Conservation (phyloP, 2,888 invertebrate genomes). For the Dasypolia templi region DNA sequence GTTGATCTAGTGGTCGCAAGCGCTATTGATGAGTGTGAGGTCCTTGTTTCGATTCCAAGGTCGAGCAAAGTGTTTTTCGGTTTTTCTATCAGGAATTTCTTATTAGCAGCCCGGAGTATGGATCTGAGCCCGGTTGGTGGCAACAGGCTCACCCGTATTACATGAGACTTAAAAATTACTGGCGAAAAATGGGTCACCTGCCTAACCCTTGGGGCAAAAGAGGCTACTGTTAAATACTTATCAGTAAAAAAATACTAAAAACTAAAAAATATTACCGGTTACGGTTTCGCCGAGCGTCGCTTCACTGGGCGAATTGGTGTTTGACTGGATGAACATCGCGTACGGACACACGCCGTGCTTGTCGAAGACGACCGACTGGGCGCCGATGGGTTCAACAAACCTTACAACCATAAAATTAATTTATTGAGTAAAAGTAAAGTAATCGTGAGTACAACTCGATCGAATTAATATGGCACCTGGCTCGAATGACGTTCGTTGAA, state of each 20-base stretch:
- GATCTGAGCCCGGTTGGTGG: not conserved
- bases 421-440: not conserved
- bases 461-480: no score
- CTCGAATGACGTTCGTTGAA: no score
- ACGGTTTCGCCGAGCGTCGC: not conserved
- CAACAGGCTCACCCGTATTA: not conserved
- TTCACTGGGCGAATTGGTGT: not conserved
- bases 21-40: not conserved
- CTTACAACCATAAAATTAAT: not conserved
- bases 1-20: not conserved
- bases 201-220: no score
- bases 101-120: not conserved
- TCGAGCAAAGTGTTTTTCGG: not conserved
- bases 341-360: constrained; percentile 74
- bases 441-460: no score
- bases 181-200: not conserved
- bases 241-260: no score
- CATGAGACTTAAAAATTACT: not conserved
- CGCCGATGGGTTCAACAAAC: fast-evolving
- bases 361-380: constrained; percentile 2
- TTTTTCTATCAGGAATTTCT: no score
- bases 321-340: constrained; percentile 61
- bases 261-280: not conserved
- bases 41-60: not conserved
- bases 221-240: no score